Evolutionary conservation across 2,888 invertebrate species (phyloP).

Genomic region (Seira ritae): DNA sequence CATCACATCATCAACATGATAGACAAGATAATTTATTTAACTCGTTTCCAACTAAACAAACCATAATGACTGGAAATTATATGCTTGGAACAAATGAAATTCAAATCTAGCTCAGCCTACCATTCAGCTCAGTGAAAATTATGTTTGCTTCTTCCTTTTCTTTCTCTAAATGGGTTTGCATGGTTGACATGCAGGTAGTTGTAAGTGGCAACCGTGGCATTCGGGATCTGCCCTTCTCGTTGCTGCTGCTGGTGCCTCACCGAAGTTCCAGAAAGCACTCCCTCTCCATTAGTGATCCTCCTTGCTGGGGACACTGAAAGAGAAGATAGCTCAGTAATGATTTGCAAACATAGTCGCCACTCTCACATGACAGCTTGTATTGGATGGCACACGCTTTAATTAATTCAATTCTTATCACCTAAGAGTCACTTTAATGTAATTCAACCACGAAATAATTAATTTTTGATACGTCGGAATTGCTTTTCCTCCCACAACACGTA

Average conservation of each 20-base stretch:
- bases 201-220: constrained; percentile 79
- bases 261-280: constrained; percentile 46
- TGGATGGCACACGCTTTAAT: constrained; percentile 1
- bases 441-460: constrained; percentile 23
- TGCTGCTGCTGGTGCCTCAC: constrained; percentile 51
- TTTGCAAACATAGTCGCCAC: neutral
- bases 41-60: no score
- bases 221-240: constrained; percentile 65
- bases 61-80: no score
- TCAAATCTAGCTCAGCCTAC: no score
- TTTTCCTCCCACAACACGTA: constrained; percentile 18
- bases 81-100: no score
- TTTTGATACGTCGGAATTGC: constrained; percentile 18
- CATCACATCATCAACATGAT: no score
- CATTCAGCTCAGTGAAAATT: no score
- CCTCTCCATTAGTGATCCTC: constrained; percentile 72
- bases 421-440: constrained; percentile 16
- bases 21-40: no score
- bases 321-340: neutral
- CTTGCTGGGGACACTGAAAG: constrained; percentile 53
- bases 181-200: constrained; percentile 95
- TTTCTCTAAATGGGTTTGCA: no score
- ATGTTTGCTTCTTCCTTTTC: no score
- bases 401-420: constrained; percentile 18
- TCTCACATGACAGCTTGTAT: constrained; percentile 11